phyloP scores from a whole-genome alignment of 2,113 vertebrate genomes.

The Brachypteracias leptosomus region DNA sequence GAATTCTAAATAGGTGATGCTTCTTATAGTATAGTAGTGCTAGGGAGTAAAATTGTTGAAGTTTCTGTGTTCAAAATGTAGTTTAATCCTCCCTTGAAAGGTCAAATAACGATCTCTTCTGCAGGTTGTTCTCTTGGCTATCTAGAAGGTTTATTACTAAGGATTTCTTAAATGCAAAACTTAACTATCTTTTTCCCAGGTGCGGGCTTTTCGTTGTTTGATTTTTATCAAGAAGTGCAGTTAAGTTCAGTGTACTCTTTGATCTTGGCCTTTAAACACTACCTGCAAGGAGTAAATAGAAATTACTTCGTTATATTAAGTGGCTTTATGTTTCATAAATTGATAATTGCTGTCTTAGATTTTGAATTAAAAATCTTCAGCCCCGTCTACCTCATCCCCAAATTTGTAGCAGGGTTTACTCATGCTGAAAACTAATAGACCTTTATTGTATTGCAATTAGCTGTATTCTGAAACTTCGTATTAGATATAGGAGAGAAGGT shows the following conservation, averaged over 20 bases:
- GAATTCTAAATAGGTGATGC: neutral
- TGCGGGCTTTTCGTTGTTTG: neutral
- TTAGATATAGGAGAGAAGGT: neutral
- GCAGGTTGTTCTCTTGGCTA: neutral
- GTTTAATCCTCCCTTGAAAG: neutral
- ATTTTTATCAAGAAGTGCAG: neutral
- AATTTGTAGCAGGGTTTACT: neutral
- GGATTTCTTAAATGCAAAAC: neutral
- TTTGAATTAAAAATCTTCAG: neutral
- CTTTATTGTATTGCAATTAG: neutral
- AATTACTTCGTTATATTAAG: neutral
- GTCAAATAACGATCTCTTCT: neutral
- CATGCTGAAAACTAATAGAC: neutral
- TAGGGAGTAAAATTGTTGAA: neutral
- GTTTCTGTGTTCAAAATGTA: neutral
- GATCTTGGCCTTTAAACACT: neutral
- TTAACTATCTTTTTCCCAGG: neutral
- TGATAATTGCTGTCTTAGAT: neutral
- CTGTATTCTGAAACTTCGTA: neutral
- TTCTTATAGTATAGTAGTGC: neutral
- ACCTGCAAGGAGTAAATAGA: neutral
- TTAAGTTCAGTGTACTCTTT: neutral
- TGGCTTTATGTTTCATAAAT: neutral
- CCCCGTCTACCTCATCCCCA: neutral
- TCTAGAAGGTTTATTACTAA: neutral